phyloP scores from a whole-genome alignment of 2,888 invertebrate genomes.

The Macroteleia sp. region DNA sequence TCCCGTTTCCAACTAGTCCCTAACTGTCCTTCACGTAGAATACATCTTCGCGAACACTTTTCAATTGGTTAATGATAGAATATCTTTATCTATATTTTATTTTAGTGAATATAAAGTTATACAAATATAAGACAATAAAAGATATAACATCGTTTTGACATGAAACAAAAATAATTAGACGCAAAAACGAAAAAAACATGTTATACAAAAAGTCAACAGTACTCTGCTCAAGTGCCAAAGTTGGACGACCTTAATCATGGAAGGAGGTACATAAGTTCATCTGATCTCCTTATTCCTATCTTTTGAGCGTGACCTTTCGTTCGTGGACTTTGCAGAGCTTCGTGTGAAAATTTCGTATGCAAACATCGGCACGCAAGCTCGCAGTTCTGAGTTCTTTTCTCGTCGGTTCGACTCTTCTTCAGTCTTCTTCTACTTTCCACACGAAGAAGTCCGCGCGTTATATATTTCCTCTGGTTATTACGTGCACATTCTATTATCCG shows the following conservation, averaged over 20 bases:
- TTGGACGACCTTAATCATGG: slow-evolving; percentile 55
- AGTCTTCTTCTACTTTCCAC: slow-evolving; percentile 71
- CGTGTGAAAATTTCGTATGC: slow-evolving; percentile 70
- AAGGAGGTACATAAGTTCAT: slow-evolving; percentile 41
- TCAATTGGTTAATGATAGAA: slow-evolving; percentile 26
- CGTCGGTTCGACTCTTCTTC: slow-evolving; percentile 80
- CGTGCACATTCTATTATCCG: slow-evolving; percentile 79
- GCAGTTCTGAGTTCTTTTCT: slow-evolving; percentile 69
- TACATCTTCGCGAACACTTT: slow-evolving; percentile 14
- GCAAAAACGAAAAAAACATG: neutral
- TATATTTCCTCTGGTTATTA: slow-evolving; percentile 77
- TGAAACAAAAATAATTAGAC: neutral
- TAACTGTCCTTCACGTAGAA: slow-evolving; percentile 32
- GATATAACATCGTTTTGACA: slow-evolving; percentile 9
- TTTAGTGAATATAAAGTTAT: neutral
- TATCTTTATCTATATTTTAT: neutral
- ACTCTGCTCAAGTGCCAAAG: slow-evolving; percentile 1
- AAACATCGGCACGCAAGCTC: slow-evolving; percentile 66
- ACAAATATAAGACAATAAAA: slow-evolving; percentile 1
- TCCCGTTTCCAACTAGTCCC: slow-evolving; percentile 17
- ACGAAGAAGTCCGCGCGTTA: slow-evolving; percentile 66
- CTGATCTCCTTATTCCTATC: slow-evolving; percentile 22
- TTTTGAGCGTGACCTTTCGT: slow-evolving; percentile 44
- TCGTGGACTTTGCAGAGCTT: slow-evolving; percentile 50
- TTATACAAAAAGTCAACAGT: slow-evolving; percentile 25